phyloP scores from a whole-genome alignment of 2,888 invertebrate species.

The Lomographa bimaculata region DNA sequence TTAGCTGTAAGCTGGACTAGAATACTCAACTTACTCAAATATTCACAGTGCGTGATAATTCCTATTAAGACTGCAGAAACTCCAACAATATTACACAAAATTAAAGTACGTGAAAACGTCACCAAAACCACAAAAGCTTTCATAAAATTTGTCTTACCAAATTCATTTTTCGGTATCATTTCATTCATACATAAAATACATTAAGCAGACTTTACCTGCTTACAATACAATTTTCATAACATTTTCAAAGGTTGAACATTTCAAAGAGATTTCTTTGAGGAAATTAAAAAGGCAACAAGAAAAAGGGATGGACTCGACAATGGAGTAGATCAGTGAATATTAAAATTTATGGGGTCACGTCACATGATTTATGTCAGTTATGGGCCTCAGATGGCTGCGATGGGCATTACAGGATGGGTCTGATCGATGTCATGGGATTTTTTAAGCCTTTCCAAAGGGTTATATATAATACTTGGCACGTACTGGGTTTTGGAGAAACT shows the following conservation, averaged over 20 bases:
- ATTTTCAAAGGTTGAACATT: conserved; percentile 3
- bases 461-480: conserved; percentile 2
- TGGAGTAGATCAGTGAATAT: conserved; percentile 25
- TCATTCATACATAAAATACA: too few relatives aligned
- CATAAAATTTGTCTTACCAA: too few relatives aligned
- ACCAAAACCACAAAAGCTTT: too few relatives aligned
- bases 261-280: conserved; percentile 14
- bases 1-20: too few relatives aligned
- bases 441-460: conserved; percentile 10
- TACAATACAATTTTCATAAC: conserved; percentile 13
- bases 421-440: conserved; percentile 28
- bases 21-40: too few relatives aligned
- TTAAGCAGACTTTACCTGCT: too few relatives aligned
- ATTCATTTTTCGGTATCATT: too few relatives aligned
- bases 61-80: too few relatives aligned
- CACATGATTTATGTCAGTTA: conserved; percentile 28
- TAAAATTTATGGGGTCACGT: conserved; percentile 29
- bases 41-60: too few relatives aligned
- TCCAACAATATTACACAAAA: too few relatives aligned
- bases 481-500: conserved; percentile 4
- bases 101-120: too few relatives aligned
- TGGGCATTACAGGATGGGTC: conserved; percentile 13
- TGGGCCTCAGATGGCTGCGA: conserved; percentile 23
- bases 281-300: conserved; percentile 20
- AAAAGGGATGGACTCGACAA: conserved; percentile 16